phyloP scores from a whole-genome alignment of 2,113 vertebrate species.

The Polypterus senegalus region DNA sequence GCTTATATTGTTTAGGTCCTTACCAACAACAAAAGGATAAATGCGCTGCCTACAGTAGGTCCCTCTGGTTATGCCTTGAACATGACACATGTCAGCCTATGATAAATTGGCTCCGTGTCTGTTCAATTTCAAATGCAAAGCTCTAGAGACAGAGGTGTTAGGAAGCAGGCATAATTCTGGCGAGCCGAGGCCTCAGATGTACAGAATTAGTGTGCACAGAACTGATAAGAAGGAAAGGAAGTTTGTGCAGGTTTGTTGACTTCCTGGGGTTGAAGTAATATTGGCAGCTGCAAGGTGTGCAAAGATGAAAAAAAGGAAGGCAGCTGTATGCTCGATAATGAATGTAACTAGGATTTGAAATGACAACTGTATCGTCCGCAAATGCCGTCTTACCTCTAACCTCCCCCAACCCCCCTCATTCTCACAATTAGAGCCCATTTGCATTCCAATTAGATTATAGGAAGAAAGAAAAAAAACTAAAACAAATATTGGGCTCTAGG shows the following conservation, averaged over 20 bases:
- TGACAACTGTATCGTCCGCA: conserved; percentile 72
- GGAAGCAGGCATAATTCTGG: conserved; percentile 78
- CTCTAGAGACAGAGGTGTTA: conserved; percentile 83
- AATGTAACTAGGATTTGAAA: conserved; percentile 68
- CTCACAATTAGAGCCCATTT: conserved; percentile 41
- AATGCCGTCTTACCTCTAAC: conserved; percentile 52
- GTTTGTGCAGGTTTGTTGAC: conserved; percentile 80
- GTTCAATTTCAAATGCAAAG: conserved; percentile 98
- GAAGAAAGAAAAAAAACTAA: conserved; percentile 32
- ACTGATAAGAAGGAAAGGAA: conserved; percentile 82
- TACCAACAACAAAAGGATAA: conserved; percentile 88
- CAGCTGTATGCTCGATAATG: conserved; percentile 66
- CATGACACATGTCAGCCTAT: conserved; percentile 97
- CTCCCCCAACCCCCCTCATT: conserved; percentile 37
- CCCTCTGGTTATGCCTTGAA: conserved; percentile 88
- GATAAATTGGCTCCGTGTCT: conserved; percentile 98
- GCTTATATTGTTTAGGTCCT: conserved; percentile 61
- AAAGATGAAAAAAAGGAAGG: conserved; percentile 44
- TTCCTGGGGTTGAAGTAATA: conserved; percentile 74
- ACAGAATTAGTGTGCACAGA: conserved; percentile 76
- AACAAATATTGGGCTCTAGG: conserved; percentile 64
- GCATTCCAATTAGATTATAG: conserved; percentile 48
- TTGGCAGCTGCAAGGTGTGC: conserved; percentile 76
- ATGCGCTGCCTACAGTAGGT: conserved; percentile 77
- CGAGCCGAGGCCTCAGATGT: conserved; percentile 72